A percentile compares a stretch with the other conserved stretches of the same genome.
These are phyloP conservation scores for Sinonovacula constricta DNA, from an alignment of 1,140 invertebrate species.

Conservation along the genomic window DNA sequence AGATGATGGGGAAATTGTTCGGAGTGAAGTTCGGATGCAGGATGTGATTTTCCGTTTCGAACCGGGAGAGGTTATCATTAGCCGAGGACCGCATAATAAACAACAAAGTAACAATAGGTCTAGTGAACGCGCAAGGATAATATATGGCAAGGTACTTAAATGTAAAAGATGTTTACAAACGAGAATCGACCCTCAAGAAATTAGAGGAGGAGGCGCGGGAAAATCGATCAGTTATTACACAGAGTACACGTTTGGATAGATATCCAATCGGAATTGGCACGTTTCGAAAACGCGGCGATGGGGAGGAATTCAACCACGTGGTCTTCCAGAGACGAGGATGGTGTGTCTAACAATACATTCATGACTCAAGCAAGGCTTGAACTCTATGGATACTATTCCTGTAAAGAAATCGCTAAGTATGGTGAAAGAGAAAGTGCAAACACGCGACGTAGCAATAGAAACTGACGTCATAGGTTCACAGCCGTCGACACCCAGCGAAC, in stretches of 20 bases:
- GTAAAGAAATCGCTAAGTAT: not conserved
- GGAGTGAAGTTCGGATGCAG: not conserved
- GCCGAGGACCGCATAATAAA: not conserved
- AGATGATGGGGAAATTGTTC: not conserved
- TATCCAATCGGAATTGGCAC: slow-evolving; percentile 1
- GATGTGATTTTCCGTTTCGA: slow-evolving; percentile 46
- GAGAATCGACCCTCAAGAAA: not conserved
- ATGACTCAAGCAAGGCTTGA: not conserved
- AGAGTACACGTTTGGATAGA: slow-evolving; percentile 9
- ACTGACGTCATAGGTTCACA: slow-evolving; percentile 26
- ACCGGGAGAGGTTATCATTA: slow-evolving; percentile 40
- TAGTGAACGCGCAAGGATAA: slow-evolving; percentile 37
- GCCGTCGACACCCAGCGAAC: not conserved
- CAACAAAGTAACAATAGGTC: not conserved
- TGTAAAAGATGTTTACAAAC: not conserved
- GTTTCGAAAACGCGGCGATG: slow-evolving; percentile 7
- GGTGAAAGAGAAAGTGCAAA: not conserved
- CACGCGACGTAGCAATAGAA: slow-evolving; percentile 36
- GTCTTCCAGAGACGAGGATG: slow-evolving; percentile 14
- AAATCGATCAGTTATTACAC: slow-evolving; percentile 5
- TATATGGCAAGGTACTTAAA: slow-evolving; percentile 25
- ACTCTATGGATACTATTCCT: not conserved
- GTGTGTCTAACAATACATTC: not conserved
- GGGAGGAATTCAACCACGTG: too few species aligned
- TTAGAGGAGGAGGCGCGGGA: slow-evolving; percentile 1